Evolutionary conservation across 1,140 invertebrate species (phyloP), one percentile per base, ranked within the genome.

Genomic region (Brachionus asplanchnoidis): DNA sequence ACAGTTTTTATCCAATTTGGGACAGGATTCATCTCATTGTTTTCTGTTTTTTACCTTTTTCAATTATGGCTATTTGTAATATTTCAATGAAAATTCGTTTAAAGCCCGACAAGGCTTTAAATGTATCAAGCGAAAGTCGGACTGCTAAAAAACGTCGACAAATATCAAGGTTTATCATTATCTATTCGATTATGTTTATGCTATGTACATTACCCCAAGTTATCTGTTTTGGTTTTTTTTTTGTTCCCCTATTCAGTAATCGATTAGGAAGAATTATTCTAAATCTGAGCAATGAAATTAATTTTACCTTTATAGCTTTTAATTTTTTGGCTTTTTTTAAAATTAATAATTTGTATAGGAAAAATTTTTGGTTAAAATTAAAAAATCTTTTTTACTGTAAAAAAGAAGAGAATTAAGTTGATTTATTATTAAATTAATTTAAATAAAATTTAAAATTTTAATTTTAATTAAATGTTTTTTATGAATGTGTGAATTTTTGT

Each of bases 181-280:
- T 80, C 14, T 60, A 60, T 40, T 60, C 77, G 20, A 40, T 80
- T 20, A 14, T 60, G 14, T 80, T 80, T 11, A 60, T 80, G 50
- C 4, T 32, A 1, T 80, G 50, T 17, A 80, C 77, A 7, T 9
- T 80, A 0, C 53, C 77, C 1, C 50, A 60, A 23, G 14, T 60
- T 40, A 80, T 80, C 8, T 80, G 53, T 40, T 80, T 80, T 65
- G 77, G 50, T 28, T 80, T 80, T 80, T 80, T 80, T 60, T 60
- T 60, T 11, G 28, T 42, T 8, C 26, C 56, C 14, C 32, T 80
- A 26, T 36, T 40, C 20, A 11, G 14, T 7, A 60, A 3, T 50
- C 40, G 28, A 50, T 50, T 50, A 32, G 73, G 73, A 36, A 23
- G 44, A 50, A 77, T 77, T 11, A 50, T 77, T 36, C 32, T 77